Conservation (phyloP, 2,113 vertebrate species). For the Eupsittula cactorum region DNA sequence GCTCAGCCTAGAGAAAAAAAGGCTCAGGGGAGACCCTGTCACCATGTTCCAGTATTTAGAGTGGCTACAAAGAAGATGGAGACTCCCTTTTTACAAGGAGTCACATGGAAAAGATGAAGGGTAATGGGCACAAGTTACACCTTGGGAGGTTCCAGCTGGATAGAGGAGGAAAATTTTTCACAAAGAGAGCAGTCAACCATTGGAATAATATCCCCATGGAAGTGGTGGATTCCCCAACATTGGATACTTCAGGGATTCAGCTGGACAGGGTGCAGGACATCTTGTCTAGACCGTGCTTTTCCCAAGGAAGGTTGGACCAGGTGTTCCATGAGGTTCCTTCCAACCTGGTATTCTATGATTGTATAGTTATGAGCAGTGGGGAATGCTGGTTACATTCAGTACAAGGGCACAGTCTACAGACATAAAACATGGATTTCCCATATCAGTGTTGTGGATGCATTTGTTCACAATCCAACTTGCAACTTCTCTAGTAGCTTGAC, state of each 20-base stretch:
- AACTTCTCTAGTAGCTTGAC: background rate
- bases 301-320: background rate
- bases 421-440: background rate
- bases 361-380: background rate
- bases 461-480: background rate
- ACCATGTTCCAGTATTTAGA: background rate
- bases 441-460: background rate
- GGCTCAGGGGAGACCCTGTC: background rate
- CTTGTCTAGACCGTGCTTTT: fast-evolving
- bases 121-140: background rate
- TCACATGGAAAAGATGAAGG: background rate
- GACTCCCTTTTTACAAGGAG: background rate
- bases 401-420: background rate
- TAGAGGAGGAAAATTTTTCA: background rate
- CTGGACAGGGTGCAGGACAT: background rate
- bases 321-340: background rate
- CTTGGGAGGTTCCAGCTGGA: background rate
- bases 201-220: background rate
- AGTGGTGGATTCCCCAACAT: fast-evolving
- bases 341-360: background rate
- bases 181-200: background rate
- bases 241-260: background rate
- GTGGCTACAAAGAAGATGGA: background rate
- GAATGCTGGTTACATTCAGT: background rate
- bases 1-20: background rate